A percentile compares a stretch with the other conserved stretches of the same genome.
Evolutionary conservation across 2,888 invertebrate genomes (phyloP).

Genomic region (Leptodirus hochenwartii): DNA sequence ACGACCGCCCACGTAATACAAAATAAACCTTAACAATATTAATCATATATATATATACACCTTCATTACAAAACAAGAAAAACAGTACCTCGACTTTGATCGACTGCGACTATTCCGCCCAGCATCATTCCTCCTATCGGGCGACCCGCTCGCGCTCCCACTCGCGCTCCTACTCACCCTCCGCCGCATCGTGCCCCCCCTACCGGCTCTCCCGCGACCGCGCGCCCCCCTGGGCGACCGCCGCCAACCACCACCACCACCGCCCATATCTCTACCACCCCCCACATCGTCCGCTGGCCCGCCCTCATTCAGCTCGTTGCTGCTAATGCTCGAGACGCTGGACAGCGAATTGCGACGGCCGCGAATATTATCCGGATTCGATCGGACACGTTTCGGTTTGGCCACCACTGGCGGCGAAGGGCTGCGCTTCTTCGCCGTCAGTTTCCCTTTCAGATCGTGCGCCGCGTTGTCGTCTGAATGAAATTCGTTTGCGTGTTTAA

Average conservation of each 20-base stretch:
- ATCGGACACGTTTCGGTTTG: slow-evolving; percentile 17
- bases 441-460: slow-evolving; percentile 4
- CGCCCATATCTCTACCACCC: slow-evolving; percentile 1
- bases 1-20: too few species aligned
- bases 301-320: slow-evolving; percentile 24
- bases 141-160: too few species aligned
- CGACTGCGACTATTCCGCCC: too few species aligned
- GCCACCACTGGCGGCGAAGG: slow-evolving; percentile 36
- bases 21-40: too few species aligned
- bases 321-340: slow-evolving; percentile 33
- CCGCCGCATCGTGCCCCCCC: too few species aligned
- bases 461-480: too few species aligned
- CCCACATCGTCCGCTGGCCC: slow-evolving; percentile 11
- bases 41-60: too few species aligned
- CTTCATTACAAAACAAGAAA: too few species aligned
- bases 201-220: slow-evolving; percentile 3
- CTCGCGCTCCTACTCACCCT: too few species aligned
- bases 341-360: slow-evolving; percentile 30
- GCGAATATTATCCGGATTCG: slow-evolving; percentile 15
- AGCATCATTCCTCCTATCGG: too few species aligned
- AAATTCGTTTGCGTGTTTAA: too few species aligned
- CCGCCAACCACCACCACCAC: slow-evolving; percentile 1
- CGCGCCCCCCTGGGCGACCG: slow-evolving; percentile 7
- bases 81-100: too few species aligned
- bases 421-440: slow-evolving; percentile 22